Evolutionary conservation across 2,113 vertebrate species (phyloP), one percentile per base, ranked within the genome.

Genomic region (Petaurus breviceps): DNA sequence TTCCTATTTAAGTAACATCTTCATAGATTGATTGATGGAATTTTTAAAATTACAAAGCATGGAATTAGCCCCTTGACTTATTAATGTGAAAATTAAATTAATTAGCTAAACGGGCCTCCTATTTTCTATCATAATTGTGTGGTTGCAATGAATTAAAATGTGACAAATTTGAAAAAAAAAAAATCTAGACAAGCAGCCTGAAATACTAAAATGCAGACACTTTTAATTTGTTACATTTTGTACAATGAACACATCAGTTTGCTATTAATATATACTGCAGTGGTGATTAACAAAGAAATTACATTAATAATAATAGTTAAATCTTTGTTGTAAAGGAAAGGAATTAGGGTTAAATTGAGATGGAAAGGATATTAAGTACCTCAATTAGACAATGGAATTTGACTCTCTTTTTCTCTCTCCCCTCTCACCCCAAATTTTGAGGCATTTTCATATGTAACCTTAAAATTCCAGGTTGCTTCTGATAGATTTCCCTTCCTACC

Each of bases 321-420:
- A 77, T 77, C 16, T 77, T 43, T n/a, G n/a, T 22, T 22, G 6
- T 16, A 22, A 77, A 77, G 37, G 37, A 77, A 43, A 77, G 68
- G 37, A 43, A 77, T 14, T n/a, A 16, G 37, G 19, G 68, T 77
- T 77, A 77, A 77, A 37, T 37, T 68, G 14, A 77, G 37, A 43
- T 37, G 14, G 3, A 51, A 91, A 37, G 28, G 84, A 47, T 51
- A 16, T 77, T 84, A 93, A 91, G n/a, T 93, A 10, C 46, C 51
- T 94, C 61, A 84, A 94, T 50, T 84, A 90, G 50, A 55, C 0
- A 22, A 28, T 91, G 93, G 57, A 50, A 93, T 93, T n/a, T 51
- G n/a, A 95, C 46, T 92, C 94, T 94, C 49, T 4, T 0, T 93
- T 89, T 55, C 8, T 61, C 52, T 89, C 52, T 47, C 90, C 37